Conservation (phyloP, 2,113 vertebrate species). For the Ranitomeya variabilis region DNA sequence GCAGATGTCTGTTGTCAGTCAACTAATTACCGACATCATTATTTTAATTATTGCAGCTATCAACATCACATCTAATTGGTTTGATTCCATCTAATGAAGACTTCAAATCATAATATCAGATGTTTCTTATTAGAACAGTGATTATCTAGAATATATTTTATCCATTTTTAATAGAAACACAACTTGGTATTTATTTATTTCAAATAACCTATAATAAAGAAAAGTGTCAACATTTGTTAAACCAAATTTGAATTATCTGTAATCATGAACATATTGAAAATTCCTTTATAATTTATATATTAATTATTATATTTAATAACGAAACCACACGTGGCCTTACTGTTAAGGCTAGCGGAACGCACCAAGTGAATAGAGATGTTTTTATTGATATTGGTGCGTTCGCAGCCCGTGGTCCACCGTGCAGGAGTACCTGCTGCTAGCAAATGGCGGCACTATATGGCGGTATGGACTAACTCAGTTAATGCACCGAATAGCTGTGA, state of each 20-base stretch:
- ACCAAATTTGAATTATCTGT: background rate
- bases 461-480: too few species aligned
- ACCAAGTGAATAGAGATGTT: too few species aligned
- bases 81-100: background rate
- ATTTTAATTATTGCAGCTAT: constrained; percentile 47
- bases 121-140: background rate
- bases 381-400: too few species aligned
- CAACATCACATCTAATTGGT: constrained; percentile 18
- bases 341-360: too few species aligned
- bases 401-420: too few species aligned
- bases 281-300: background rate
- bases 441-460: too few species aligned
- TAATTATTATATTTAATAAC: background rate
- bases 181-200: too few species aligned
- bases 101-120: background rate
- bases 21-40: constrained; percentile 46
- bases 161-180: too few species aligned
- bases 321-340: too few species aligned
- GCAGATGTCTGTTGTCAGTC: constrained; percentile 40
- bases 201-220: too few species aligned
- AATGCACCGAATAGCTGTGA: too few species aligned
- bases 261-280: background rate
- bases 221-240: background rate
- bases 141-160: background rate
- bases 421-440: too few species aligned